Percentiles rank a stretch among this genome's conserved stretches.
Evolutionary conservation across 2,888 invertebrate species (phyloP).

Genomic region (Acanthosoma haemorrhoidale): DNA sequence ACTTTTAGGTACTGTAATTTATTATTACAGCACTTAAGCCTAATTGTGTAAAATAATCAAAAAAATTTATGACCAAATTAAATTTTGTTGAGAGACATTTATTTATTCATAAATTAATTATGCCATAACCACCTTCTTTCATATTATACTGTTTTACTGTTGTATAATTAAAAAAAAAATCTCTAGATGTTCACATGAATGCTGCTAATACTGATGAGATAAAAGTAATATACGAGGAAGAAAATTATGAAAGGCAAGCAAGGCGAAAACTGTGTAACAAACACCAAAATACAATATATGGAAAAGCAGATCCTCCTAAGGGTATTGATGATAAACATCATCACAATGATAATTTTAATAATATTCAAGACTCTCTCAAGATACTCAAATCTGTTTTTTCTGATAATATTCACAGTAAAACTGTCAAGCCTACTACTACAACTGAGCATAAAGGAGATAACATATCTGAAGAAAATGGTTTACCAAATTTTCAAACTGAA

Average conservation of each 20-base stretch:
- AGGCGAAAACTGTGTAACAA: background rate
- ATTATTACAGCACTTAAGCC: too few species aligned
- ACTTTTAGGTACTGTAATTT: too few species aligned
- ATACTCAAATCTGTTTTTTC: background rate
- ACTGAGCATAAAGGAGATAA: background rate
- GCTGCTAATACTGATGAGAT: background rate
- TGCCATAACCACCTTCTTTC: background rate
- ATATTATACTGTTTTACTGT: background rate
- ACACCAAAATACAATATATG: background rate
- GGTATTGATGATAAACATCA: background rate
- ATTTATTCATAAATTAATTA: background rate
- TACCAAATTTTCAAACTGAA: conserved; percentile 27
- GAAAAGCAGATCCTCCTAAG: background rate
- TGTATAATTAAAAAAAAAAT: background rate
- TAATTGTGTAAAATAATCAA: too few species aligned
- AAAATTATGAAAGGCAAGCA: background rate
- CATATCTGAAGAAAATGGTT: background rate
- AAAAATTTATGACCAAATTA: too few species aligned
- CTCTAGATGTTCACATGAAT: background rate
- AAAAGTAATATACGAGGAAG: background rate
- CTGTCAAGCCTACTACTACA: background rate
- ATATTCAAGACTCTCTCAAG: background rate
- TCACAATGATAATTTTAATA: background rate
- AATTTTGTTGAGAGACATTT: too few species aligned
- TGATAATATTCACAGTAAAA: background rate